Evolutionary conservation across 2,113 vertebrate genomes (phyloP).

Genomic region (Haplochromis vanheusdeni): DNA sequence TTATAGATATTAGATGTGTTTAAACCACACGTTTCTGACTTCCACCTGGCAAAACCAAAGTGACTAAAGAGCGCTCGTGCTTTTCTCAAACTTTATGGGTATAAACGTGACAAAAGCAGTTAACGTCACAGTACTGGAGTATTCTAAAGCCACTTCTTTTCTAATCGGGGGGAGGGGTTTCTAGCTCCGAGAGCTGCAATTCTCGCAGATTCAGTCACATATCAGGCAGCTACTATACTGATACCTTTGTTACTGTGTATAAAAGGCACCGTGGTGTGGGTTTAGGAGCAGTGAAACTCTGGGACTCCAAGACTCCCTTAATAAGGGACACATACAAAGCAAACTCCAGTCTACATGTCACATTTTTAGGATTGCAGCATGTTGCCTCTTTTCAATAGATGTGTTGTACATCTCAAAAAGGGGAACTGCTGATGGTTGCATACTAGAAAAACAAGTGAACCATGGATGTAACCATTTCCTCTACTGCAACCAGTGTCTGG

Average conservation of each 20-base stretch:
- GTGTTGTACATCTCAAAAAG: background rate
- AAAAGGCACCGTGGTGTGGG: background rate
- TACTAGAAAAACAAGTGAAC: background rate
- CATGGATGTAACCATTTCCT: conserved; percentile 16
- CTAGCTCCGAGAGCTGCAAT: background rate
- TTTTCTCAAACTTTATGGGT: background rate
- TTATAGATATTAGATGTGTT: background rate
- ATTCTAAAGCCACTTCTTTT: background rate
- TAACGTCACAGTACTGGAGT: accelerated
- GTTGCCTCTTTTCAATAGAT: conserved; percentile 10
- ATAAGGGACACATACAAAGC: background rate
- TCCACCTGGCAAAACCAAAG: background rate
- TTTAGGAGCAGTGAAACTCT: background rate
- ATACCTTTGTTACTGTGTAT: background rate
- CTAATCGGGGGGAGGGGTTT: background rate
- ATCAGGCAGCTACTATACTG: background rate
- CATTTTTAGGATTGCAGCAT: conserved; percentile 11
- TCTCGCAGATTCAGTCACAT: background rate
- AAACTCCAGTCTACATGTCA: background rate
- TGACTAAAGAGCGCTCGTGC: background rate
- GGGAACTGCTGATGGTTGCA: background rate
- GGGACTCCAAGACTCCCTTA: background rate
- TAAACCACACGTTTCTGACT: background rate
- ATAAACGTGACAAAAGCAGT: background rate
- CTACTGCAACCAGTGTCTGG: background rate